Evolutionary conservation across 2,888 invertebrate species (phyloP).

Genomic region (Branchellion lobata): DNA sequence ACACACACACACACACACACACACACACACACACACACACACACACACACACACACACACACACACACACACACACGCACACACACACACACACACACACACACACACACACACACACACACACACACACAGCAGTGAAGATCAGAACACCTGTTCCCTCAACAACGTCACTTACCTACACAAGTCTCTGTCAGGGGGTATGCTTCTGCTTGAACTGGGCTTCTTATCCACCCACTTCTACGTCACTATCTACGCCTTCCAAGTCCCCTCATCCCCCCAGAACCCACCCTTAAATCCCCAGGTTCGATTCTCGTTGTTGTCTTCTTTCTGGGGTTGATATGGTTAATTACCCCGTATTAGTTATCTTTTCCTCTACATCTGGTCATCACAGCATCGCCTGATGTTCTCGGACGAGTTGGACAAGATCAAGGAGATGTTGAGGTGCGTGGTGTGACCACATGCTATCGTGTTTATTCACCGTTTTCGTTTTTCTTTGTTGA

Average conservation of each 20-base stretch:
- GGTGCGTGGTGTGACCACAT: neutral
- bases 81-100: too few relatives aligned
- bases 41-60: too few relatives aligned
- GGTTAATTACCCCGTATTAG: too few relatives aligned
- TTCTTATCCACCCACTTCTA: constrained; percentile 69
- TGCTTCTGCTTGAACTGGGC: constrained; percentile 71
- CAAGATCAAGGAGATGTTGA: constrained; percentile 63
- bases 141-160: neutral
- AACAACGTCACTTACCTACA: constrained; percentile 65
- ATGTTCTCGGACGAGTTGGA: constrained; percentile 65
- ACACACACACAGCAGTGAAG: neutral
- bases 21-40: too few relatives aligned
- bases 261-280: constrained; percentile 65
- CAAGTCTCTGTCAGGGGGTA: constrained; percentile 71
- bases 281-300: constrained; percentile 47
- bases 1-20: too few relatives aligned
- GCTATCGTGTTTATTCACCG: too few relatives aligned
- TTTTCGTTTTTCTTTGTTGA: too few relatives aligned
- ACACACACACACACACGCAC: too few relatives aligned
- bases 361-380: too few relatives aligned
- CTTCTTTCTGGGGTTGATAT: too few relatives aligned
- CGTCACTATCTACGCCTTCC: constrained; percentile 71
- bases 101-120: too few relatives aligned
- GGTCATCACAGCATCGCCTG: constrained; percentile 49
- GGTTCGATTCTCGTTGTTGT: neutral